Percentiles rank a stretch among this genome's conserved stretches.
These are phyloP conservation scores for Gadopsis bispinosus DNA, from an alignment of 2,797 vertebrate genomes.

Conservation along the genomic window DNA sequence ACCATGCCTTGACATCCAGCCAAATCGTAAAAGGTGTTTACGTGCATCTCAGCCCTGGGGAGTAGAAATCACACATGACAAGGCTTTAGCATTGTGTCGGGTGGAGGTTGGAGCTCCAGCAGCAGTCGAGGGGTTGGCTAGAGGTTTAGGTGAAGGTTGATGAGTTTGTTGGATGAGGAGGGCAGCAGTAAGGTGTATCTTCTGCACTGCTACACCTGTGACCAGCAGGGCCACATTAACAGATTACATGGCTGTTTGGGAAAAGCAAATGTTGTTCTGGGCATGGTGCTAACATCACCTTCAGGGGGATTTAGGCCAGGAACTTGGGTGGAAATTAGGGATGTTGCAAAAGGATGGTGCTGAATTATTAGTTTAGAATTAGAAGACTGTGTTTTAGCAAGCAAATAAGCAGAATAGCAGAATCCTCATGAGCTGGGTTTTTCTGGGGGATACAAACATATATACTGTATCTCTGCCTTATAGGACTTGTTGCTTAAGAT, in stretches of 20 bases:
- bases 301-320: constrained; percentile 39
- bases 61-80: constrained; percentile 71
- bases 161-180: constrained; percentile 46
- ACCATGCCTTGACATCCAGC: constrained; percentile 59
- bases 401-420: background rate
- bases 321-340: constrained; percentile 45
- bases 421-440: background rate
- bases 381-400: constrained; percentile 25
- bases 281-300: constrained; percentile 49
- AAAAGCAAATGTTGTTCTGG: constrained; percentile 71
- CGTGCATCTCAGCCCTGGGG: constrained; percentile 66
- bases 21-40: constrained; percentile 80
- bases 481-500: constrained; percentile 32
- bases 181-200: constrained; percentile 26
- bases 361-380: constrained; percentile 36
- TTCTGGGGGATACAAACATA: background rate
- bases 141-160: constrained; percentile 48
- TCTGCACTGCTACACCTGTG: constrained; percentile 51
- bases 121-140: constrained; percentile 18
- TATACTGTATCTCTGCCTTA: background rate
- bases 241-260: constrained; percentile 62
- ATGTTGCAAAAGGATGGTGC: constrained; percentile 30
- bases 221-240: constrained; percentile 46
- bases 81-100: constrained; percentile 64
- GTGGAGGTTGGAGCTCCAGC: constrained; percentile 19